Evolutionary conservation across 2,797 vertebrate genomes (phyloP).

Genomic region (Sandelia bainsii): DNA sequence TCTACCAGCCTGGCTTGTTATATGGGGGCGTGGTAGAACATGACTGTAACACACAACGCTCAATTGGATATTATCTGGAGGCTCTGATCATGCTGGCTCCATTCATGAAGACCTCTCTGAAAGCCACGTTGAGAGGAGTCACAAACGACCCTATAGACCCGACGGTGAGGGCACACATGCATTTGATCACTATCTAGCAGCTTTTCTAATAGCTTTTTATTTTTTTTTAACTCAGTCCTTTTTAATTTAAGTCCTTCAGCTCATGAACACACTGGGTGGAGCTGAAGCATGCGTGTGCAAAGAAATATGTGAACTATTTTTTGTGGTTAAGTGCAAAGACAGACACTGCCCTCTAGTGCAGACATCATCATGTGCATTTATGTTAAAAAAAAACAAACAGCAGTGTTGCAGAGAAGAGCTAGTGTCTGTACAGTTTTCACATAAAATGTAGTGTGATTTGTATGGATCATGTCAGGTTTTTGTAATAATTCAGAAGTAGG

Average conservation of each 20-base stretch:
- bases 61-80: conserved; percentile 95
- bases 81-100: conserved; percentile 93
- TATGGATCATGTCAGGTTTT: background rate
- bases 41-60: conserved; percentile 90
- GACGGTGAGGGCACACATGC: conserved; percentile 85
- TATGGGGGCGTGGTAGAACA: conserved; percentile 92
- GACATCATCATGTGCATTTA: background rate
- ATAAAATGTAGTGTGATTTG: background rate
- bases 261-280: conserved; percentile 4
- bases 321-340: background rate
- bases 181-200: background rate
- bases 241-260: background rate
- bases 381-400: background rate
- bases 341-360: conserved; percentile 36
- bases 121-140: conserved; percentile 90
- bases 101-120: conserved; percentile 94
- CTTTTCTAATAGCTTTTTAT: background rate
- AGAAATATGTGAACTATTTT: background rate
- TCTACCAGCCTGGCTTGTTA: conserved; percentile 94
- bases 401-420: background rate
- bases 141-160: conserved; percentile 94
- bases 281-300: background rate
- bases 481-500: background rate
- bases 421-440: background rate
- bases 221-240: background rate